These are phyloP conservation scores for Dromococcyx pavoninus DNA, from an alignment of 2,797 vertebrate genomes.

Conservation along the genomic window DNA sequence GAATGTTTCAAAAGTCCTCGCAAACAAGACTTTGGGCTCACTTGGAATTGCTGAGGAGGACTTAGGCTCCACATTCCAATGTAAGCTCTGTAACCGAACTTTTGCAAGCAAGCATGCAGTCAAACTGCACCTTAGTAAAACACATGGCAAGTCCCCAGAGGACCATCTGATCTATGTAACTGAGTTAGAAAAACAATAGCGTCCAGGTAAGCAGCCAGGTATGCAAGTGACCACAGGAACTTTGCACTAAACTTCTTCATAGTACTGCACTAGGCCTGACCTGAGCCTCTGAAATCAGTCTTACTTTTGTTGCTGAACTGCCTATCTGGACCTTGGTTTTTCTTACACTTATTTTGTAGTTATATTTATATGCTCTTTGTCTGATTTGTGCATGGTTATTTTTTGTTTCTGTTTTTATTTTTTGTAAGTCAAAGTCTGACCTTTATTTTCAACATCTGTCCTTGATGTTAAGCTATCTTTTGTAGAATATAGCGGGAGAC, in stretches of 20 bases:
- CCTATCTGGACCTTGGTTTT: slow-evolving; percentile 88
- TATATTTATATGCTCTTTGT: slow-evolving; percentile 96
- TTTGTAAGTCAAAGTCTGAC: slow-evolving; percentile 95
- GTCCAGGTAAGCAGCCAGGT: slow-evolving; percentile 77
- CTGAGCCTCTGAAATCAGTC: slow-evolving; percentile 94
- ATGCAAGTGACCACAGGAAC: slow-evolving; percentile 84
- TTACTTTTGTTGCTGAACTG: slow-evolving; percentile 87
- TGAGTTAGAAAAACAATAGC: slow-evolving; percentile 95
- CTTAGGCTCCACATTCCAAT: slow-evolving; percentile 90
- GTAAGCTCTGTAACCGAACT: slow-evolving; percentile 97
- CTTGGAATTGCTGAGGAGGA: slow-evolving; percentile 90
- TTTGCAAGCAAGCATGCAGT: slow-evolving; percentile 98
- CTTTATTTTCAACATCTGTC: slow-evolving; percentile 94
- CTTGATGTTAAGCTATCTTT: slow-evolving; percentile 85
- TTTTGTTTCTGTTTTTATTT: slow-evolving; percentile 76
- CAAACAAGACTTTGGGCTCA: slow-evolving; percentile 86
- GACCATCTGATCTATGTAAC: slow-evolving; percentile 98
- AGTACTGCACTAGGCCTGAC: slow-evolving; percentile 95
- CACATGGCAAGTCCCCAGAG: slow-evolving; percentile 97
- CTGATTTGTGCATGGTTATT: slow-evolving; percentile 93
- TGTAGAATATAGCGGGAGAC: slow-evolving; percentile 83
- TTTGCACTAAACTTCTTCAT: slow-evolving; percentile 88
- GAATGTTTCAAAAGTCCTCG: slow-evolving; percentile 87
- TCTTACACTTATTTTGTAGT: slow-evolving; percentile 91
- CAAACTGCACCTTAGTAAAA: slow-evolving; percentile 99